These are phyloP conservation scores for Galagoides demidoff DNA, from an alignment of 2,797 vertebrate species.

Conservation along the genomic window DNA sequence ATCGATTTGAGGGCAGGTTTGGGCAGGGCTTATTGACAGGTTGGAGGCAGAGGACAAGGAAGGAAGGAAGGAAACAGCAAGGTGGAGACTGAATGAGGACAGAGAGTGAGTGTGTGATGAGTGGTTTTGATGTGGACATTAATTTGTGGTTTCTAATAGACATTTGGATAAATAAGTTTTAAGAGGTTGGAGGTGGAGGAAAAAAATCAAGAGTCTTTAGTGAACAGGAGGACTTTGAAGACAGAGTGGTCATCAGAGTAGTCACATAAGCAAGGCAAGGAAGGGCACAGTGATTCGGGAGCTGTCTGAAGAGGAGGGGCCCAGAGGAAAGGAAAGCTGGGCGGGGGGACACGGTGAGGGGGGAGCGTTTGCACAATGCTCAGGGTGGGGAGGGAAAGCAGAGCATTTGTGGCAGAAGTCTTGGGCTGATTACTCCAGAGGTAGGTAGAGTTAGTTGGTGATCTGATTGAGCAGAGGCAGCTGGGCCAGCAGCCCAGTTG, in stretches of 20 bases:
- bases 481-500: background rate
- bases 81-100: background rate
- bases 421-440: background rate
- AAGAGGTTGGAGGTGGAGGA: background rate
- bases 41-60: background rate
- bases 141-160: background rate
- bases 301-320: background rate
- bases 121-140: background rate
- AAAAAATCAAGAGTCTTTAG: background rate
- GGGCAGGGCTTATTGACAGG: background rate
- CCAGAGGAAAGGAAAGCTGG: background rate
- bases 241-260: background rate
- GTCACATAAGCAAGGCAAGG: background rate
- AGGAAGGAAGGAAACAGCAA: background rate
- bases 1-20: background rate
- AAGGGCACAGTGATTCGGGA: background rate
- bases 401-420: background rate
- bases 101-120: background rate
- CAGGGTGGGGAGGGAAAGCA: fast-evolving
- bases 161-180: background rate
- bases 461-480: no score
- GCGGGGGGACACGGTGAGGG: no score
- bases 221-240: background rate
- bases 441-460: background rate
- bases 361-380: background rate